A percentile compares a stretch with the other conserved stretches of the same genome.
Evolutionary conservation across 53 echinoderm and acorn worm species (phyloP).

Genomic region (Temnopleurus reevesii): DNA sequence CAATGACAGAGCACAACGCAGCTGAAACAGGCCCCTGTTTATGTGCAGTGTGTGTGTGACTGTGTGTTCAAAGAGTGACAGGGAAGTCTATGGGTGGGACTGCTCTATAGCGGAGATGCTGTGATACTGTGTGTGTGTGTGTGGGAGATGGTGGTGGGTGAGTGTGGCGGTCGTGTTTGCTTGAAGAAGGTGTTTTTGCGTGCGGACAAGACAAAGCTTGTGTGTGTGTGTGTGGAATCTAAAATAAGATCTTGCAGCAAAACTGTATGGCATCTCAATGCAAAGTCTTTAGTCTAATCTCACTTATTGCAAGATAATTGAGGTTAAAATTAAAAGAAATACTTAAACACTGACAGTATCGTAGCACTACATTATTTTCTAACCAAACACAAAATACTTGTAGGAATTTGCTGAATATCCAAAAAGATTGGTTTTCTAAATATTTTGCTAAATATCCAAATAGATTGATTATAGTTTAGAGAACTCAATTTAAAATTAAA

Average conservation of each 20-base stretch:
- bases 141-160: conserved; percentile 8
- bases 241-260: conserved; percentile 21
- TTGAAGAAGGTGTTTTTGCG: conserved; percentile 16
- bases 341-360: no score
- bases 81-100: neutral
- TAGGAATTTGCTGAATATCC: no score
- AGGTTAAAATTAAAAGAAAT: no score
- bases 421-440: no score
- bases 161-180: conserved; percentile 2
- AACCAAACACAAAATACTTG: no score
- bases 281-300: neutral
- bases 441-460: no score
- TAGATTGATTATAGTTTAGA: no score
- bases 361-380: no score
- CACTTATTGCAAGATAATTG: no score
- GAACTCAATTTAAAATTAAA: no score
- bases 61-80: conserved; percentile 34
- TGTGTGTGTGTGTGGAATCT: conserved; percentile 29
- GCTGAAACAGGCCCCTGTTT: conserved; percentile 22
- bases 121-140: conserved; percentile 12
- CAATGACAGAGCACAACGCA: conserved; percentile 40
- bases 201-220: neutral
- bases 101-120: neutral
- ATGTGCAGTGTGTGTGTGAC: conserved; percentile 45
- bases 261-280: neutral